Percentiles rank a stretch among this genome's conserved stretches.
These are phyloP conservation scores for Diplolepis rosae DNA, from an alignment of 2,888 invertebrate genomes.

Conservation along the genomic window DNA sequence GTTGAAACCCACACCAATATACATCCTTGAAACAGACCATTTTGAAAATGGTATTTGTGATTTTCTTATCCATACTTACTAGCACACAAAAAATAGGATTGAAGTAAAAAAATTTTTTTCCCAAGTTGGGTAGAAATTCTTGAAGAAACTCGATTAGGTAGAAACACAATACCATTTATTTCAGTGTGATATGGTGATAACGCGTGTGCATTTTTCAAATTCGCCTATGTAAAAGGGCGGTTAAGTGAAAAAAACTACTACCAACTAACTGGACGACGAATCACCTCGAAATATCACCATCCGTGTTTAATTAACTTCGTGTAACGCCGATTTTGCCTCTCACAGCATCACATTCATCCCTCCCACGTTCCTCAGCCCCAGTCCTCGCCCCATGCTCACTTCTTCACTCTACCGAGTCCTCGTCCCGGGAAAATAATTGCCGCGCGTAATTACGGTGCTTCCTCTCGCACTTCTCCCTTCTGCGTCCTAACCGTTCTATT, in stretches of 20 bases:
- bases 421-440: conserved; percentile 61
- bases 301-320: conserved; percentile 65
- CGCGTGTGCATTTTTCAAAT: not conserved
- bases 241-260: conserved; percentile 32
- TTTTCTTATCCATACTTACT: too few species aligned
- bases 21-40: too few species aligned
- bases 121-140: too few species aligned
- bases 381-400: conserved; percentile 31
- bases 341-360: conserved; percentile 30
- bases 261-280: conserved; percentile 38
- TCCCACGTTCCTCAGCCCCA: too few species aligned
- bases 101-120: not conserved
- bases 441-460: conserved; percentile 62
- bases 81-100: not conserved
- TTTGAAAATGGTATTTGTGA: too few species aligned
- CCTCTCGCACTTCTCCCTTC: conserved; percentile 37
- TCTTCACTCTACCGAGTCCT: conserved; percentile 38
- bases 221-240: not conserved
- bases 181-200: not conserved
- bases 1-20: too few species aligned
- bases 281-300: conserved; percentile 50
- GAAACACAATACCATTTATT: too few species aligned
- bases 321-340: conserved; percentile 57
- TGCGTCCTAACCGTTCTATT: conserved; percentile 32
- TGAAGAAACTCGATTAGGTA: too few species aligned